Conservation (phyloP, 2,113 vertebrate species). For the Catharus bicknelli region DNA sequence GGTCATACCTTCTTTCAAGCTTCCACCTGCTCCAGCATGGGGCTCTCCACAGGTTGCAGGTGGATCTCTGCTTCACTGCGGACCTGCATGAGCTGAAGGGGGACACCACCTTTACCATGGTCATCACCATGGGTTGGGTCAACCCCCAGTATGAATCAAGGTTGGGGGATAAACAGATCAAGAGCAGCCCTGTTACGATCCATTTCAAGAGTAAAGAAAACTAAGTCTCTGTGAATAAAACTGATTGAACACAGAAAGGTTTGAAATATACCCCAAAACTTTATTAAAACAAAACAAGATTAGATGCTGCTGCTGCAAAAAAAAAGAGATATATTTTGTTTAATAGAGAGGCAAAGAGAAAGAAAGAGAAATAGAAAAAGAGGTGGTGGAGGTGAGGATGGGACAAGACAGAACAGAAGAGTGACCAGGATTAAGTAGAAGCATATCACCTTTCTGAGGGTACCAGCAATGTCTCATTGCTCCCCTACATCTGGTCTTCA, state of each 20-base stretch:
- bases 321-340: background rate
- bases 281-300: background rate
- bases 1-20: background rate
- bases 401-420: background rate
- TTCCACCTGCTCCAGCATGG: background rate
- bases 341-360: background rate
- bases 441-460: background rate
- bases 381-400: too few relatives aligned
- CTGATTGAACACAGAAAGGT: accelerated
- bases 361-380: background rate
- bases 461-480: accelerated
- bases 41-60: background rate
- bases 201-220: background rate
- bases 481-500: background rate
- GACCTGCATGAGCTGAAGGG: background rate
- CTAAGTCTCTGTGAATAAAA: background rate
- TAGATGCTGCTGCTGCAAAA: background rate
- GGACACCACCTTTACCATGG: background rate
- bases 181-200: background rate
- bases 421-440: background rate
- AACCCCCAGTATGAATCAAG: too few relatives aligned
- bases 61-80: background rate
- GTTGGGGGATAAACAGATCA: background rate
- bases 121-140: background rate
- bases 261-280: background rate